phyloP scores from a whole-genome alignment of 2,888 invertebrate species.

The Malachius bipustulatus region DNA sequence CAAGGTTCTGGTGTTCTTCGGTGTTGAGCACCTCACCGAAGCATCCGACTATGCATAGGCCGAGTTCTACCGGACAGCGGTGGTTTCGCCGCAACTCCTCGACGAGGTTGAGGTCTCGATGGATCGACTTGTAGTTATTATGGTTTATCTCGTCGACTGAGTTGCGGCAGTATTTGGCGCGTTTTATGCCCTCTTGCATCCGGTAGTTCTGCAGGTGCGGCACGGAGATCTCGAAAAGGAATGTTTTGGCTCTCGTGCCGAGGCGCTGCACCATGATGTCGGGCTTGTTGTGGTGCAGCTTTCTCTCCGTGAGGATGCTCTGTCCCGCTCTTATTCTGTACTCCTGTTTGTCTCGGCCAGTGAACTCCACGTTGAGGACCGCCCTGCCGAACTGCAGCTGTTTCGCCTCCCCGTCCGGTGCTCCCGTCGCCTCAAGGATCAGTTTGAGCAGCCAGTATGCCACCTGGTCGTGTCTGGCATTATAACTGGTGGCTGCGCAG shows the following conservation, averaged over 20 bases:
- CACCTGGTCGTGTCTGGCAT: slow-evolving; percentile 7
- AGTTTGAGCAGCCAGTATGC: slow-evolving; percentile 3
- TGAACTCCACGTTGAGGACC: no score
- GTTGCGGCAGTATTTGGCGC: background rate
- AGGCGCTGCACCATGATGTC: slow-evolving; percentile 8
- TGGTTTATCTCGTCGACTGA: background rate
- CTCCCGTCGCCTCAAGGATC: background rate
- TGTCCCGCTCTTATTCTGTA: background rate
- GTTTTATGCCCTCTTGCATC: slow-evolving; percentile 6
- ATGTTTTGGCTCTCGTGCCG: background rate
- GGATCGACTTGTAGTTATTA: background rate
- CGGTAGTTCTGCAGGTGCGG: slow-evolving; percentile 9
- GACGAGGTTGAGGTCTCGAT: slow-evolving; percentile 1
- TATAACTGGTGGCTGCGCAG: slow-evolving; percentile 5
- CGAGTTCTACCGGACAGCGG: slow-evolving; percentile 8
- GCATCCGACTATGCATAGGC: slow-evolving; percentile 9
- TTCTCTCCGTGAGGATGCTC: background rate
- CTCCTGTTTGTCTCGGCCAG: no score
- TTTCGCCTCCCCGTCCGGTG: background rate
- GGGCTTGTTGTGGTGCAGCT: slow-evolving; percentile 12
- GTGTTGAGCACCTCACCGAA: slow-evolving; percentile 9
- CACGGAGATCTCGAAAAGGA: slow-evolving; percentile 11
- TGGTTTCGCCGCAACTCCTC: background rate
- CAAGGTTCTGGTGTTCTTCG: slow-evolving; percentile 9
- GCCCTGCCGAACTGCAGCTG: background rate